A percentile compares a stretch with the other conserved stretches of the same genome.
phyloP scores from a whole-genome alignment of 2,797 vertebrate species.

The Pseudomugil gertrudae region DNA sequence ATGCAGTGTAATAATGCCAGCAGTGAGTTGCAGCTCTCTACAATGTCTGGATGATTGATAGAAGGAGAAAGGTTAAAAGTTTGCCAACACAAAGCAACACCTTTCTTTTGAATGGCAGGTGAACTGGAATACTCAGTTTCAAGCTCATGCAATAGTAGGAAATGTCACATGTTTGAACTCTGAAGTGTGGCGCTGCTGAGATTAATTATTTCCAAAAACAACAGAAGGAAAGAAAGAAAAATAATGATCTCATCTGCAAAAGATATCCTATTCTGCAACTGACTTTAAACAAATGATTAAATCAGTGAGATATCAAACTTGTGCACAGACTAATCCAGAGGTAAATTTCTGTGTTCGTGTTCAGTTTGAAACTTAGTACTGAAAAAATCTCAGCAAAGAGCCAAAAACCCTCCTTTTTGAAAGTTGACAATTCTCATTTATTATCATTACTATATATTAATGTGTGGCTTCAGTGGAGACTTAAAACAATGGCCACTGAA shows the following conservation, averaged over 20 bases:
- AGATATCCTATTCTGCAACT: conserved; percentile 32
- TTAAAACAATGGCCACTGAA: conserved; percentile 15
- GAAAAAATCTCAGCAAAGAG: conserved; percentile 43
- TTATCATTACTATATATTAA: conserved; percentile 46
- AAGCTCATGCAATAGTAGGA: conserved; percentile 55
- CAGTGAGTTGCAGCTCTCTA: neutral
- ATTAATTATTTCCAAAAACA: conserved; percentile 29
- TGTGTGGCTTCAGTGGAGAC: conserved; percentile 26
- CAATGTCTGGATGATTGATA: neutral
- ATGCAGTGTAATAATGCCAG: neutral
- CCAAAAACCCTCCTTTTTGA: conserved; percentile 50
- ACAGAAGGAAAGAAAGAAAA: conserved; percentile 18
- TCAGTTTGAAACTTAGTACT: conserved; percentile 50
- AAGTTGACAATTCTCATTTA: conserved; percentile 57
- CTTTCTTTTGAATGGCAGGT: conserved; percentile 36
- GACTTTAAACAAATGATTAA: conserved; percentile 40
- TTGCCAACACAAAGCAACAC: conserved; percentile 32
- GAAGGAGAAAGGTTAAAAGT: conserved; percentile 20
- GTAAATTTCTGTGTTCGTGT: conserved; percentile 34
- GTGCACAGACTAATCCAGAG: conserved; percentile 30
- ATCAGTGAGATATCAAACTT: conserved; percentile 33
- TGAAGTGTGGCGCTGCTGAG: conserved; percentile 15
- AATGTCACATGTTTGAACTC: conserved; percentile 42
- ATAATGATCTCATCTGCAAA: neutral
- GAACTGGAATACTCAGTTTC: conserved; percentile 22